Evolutionary conservation across 2,888 invertebrate genomes (phyloP), one percentile per base, ranked within the genome.

Genomic region (Pachliopta kotzebuea): DNA sequence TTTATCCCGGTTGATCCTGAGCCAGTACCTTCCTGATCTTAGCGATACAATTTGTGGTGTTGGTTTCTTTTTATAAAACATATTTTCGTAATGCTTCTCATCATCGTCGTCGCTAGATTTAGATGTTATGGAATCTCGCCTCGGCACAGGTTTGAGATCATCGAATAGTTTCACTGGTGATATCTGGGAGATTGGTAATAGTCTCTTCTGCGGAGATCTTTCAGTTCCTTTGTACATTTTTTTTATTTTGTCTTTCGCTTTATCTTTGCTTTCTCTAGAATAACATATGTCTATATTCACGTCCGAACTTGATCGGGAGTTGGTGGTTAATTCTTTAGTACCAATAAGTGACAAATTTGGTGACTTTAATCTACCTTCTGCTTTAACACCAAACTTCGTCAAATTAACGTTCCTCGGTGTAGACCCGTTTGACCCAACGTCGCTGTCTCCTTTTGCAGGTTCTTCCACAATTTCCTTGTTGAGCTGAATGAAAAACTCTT

Each of bases 91-190:
- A n/a, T 61, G 65, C 17, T 69, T 63, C n/a, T 74, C 62, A 24
- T 56, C 59, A 20, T 57, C 67, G 21, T 55, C 65, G 21, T 21
- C 50, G 18, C 57, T 61, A 1, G 57, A 61, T 17, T 60, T 50
- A 11, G 62, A 37, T 3, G 68, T 59, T 8, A 11, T 29, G 17
- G 58, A 60, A 7, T 52, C 60, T 11, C 21, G 49, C 20, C 52
- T 50, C 3, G 56, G 8, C 8, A 59, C 53, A 14, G 65, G 4
- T 54, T 66, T 62, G 1, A 72, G 63, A 21, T 78, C 77, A 0
- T 76, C 75, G 3, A 76, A 77, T 4, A 78, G 58, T 67, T 75
- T 79, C 56, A 86, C 77, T 0, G 87, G 87, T 0, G 86, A 86
- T 67, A 87, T 86, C 2, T 72, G 53, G 4, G 83, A 78, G 65